Evolutionary conservation across 2,888 invertebrate species (phyloP).

Genomic region (Diaprepes abbreviatus): DNA sequence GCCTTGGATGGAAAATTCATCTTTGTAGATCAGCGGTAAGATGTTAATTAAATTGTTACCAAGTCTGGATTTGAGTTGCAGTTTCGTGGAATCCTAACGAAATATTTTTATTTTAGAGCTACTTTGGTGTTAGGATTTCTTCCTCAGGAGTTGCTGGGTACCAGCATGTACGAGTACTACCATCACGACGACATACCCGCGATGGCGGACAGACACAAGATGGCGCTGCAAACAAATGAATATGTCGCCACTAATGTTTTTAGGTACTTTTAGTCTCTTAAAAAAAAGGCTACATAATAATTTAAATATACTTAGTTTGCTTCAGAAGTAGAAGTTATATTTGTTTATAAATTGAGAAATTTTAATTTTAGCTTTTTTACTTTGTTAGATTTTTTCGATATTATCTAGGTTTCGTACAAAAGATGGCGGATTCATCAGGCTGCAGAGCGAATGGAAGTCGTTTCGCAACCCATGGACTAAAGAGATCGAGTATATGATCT

Average conservation of each 20-base stretch:
- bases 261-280: no score
- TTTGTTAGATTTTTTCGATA: not conserved
- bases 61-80: no score
- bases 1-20: constrained; percentile 93
- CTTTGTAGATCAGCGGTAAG: constrained; percentile 90
- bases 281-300: no score
- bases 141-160: constrained; percentile 92
- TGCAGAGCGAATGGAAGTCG: constrained; percentile 89
- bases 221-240: constrained; percentile 77
- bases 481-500: constrained; percentile 91
- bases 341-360: not conserved
- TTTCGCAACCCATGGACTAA: constrained; percentile 97
- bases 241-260: constrained; percentile 80
- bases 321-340: not conserved
- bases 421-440: constrained; percentile 78
- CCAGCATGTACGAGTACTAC: constrained; percentile 94
- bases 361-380: no score
- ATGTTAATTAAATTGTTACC: not conserved
- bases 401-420: constrained; percentile 80
- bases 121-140: constrained; percentile 91
- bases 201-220: constrained; percentile 87
- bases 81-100: no score
- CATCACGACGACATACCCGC: constrained; percentile 84
- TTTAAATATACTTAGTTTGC: no score
- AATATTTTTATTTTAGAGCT: constrained; percentile 72